These are phyloP conservation scores for Aplysina aerophoba DNA, from an alignment of 37 sponge, comb jelly and placozoan genomes.

Conservation along the genomic window DNA sequence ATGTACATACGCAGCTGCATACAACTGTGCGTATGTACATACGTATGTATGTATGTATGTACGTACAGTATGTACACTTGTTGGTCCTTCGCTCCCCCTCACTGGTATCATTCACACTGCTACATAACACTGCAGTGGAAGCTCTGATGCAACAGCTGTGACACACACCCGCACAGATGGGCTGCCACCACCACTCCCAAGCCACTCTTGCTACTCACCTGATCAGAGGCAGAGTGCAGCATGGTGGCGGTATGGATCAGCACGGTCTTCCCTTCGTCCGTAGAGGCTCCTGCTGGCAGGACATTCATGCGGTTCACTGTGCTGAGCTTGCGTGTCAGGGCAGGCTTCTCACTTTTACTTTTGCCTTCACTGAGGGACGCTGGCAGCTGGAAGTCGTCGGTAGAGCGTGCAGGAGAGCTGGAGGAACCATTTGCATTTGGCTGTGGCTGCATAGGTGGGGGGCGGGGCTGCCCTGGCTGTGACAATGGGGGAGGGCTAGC, in stretches of 20 bases:
- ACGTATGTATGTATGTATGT: no score
- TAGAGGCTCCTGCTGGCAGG: background rate
- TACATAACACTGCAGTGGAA: no score
- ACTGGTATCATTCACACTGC: no score
- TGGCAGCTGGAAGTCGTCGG: background rate
- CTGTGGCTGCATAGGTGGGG: background rate
- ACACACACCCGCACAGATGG: constrained; percentile 33
- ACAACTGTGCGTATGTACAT: no score
- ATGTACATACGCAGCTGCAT: constrained; percentile 7
- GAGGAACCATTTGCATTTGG: background rate
- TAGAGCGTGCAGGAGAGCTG: background rate
- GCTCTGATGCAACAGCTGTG: no score
- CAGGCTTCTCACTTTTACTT: background rate
- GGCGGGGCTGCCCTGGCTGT: constrained; percentile 15
- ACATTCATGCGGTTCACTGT: background rate
- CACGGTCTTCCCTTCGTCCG: background rate
- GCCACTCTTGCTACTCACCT: background rate
- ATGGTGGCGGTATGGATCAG: background rate
- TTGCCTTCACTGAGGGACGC: background rate
- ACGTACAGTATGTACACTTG: no score
- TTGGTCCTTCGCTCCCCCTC: no score
- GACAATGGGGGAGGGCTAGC: background rate
- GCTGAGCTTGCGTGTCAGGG: constrained; percentile 4
- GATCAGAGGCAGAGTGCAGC: background rate
- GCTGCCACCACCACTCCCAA: constrained; percentile 2